phyloP scores from a whole-genome alignment of 2,888 invertebrate genomes.

The Podotricha telesiphe region DNA sequence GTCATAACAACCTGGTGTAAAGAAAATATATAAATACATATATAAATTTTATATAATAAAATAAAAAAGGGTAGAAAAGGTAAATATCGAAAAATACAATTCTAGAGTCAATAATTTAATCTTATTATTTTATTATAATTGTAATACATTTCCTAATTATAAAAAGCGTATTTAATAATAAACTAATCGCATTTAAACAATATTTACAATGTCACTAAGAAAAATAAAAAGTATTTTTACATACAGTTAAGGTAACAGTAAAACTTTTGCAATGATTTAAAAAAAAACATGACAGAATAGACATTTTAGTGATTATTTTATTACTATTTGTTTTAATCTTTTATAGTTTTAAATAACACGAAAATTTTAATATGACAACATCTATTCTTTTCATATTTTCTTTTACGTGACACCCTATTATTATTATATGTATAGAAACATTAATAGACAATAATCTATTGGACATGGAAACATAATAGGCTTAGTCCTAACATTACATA shows the following conservation, averaged over 20 bases:
- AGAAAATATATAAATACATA: too few relatives aligned
- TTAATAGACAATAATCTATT: conserved; percentile 17
- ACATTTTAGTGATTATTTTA: not conserved
- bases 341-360: not conserved
- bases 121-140: conserved; percentile 59
- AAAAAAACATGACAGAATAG: conserved; percentile 23
- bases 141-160: conserved; percentile 60
- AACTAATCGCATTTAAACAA: conserved; percentile 61
- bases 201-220: conserved; percentile 50
- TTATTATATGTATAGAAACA: conserved; percentile 4
- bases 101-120: conserved; percentile 73
- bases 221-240: conserved; percentile 32
- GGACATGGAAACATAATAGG: conserved; percentile 4
- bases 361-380: not conserved
- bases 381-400: conserved; percentile 16
- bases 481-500: conserved; percentile 8
- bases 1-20: too few relatives aligned
- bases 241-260: conserved; percentile 38
- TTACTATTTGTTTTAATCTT: not conserved
- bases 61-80: not conserved
- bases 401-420: not conserved
- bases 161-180: conserved; percentile 70
- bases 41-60: too few relatives aligned
- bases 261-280: conserved; percentile 37
- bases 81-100: not conserved